A percentile compares a stretch with the other conserved stretches of the same genome.
These are phyloP conservation scores for Percopsis omiscomaycus DNA, from an alignment of 2,797 vertebrate species.

Conservation along the genomic window DNA sequence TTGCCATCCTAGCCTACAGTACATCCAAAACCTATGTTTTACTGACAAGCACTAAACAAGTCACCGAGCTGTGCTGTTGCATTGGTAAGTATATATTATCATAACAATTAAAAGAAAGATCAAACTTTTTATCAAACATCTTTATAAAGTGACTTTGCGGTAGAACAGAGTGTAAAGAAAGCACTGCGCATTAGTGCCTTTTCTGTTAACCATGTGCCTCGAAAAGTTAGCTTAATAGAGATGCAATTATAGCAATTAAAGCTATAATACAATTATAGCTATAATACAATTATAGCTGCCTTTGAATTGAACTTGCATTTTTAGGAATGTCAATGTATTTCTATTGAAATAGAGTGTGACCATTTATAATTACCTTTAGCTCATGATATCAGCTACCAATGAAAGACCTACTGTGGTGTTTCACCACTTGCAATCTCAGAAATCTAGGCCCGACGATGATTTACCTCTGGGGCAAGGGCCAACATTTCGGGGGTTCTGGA, in stretches of 20 bases:
- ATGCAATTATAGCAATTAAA: background rate
- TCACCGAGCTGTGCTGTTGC: no score
- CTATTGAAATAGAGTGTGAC: slow-evolving; percentile 58
- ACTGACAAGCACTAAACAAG: no score
- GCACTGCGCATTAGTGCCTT: no score
- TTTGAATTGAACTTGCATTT: background rate
- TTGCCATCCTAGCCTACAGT: background rate
- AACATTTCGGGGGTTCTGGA: no score
- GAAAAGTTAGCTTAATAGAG: background rate
- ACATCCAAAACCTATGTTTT: background rate
- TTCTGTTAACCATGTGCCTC: no score
- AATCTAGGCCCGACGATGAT: no score
- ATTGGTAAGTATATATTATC: no score
- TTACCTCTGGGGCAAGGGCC: no score
- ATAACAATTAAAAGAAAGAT: no score
- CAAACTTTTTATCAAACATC: no score
- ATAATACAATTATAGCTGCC: background rate
- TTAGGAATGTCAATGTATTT: slow-evolving; percentile 36
- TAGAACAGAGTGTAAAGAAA: no score
- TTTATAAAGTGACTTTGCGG: no score
- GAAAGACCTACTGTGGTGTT: slow-evolving; percentile 63
- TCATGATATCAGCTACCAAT: slow-evolving; percentile 53
- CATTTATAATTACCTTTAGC: slow-evolving; percentile 61
- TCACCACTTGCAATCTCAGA: slow-evolving; percentile 68
- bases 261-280: slow-evolving; percentile 2